phyloP scores from a whole-genome alignment of 2,797 vertebrate species.

The Siniperca undulata region DNA sequence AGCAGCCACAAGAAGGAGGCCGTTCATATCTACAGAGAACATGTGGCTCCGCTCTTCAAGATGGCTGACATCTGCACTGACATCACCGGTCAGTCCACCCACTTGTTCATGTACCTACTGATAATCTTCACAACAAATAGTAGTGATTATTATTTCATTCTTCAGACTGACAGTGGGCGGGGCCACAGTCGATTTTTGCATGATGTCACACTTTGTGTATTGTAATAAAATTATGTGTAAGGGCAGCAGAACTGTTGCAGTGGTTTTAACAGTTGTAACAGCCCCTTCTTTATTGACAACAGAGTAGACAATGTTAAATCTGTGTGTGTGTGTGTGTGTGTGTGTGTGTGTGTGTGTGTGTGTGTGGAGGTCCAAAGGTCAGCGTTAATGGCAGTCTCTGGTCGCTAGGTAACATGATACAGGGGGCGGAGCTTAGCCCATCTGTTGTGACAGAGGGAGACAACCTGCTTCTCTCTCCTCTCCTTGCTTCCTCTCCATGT shows the following conservation, averaged over 20 bases:
- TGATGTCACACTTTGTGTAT: not conserved
- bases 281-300: slow-evolving; percentile 19
- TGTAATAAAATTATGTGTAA: not conserved
- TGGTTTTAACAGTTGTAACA: not conserved
- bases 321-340: slow-evolving; percentile 34
- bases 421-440: slow-evolving; percentile 67
- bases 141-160: not conserved
- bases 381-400: slow-evolving; percentile 75
- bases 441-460: slow-evolving; percentile 74
- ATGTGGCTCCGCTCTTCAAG: slow-evolving; percentile 94
- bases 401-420: slow-evolving; percentile 78
- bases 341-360: slow-evolving; percentile 43
- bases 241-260: not conserved
- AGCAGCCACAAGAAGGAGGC: slow-evolving; percentile 94
- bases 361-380: slow-evolving; percentile 72
- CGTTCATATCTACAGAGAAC: slow-evolving; percentile 88
- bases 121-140: not conserved
- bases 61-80: slow-evolving; percentile 92
- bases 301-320: slow-evolving; percentile 34
- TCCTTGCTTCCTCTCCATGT: not conserved
- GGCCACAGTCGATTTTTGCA: not conserved
- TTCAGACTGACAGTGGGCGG: not conserved
- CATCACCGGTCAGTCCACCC: slow-evolving; percentile 72
- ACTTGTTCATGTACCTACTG: not conserved
- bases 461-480: slow-evolving; percentile 40